phyloP scores from a whole-genome alignment of 2,888 invertebrate species.

The Chouioia cunea region DNA sequence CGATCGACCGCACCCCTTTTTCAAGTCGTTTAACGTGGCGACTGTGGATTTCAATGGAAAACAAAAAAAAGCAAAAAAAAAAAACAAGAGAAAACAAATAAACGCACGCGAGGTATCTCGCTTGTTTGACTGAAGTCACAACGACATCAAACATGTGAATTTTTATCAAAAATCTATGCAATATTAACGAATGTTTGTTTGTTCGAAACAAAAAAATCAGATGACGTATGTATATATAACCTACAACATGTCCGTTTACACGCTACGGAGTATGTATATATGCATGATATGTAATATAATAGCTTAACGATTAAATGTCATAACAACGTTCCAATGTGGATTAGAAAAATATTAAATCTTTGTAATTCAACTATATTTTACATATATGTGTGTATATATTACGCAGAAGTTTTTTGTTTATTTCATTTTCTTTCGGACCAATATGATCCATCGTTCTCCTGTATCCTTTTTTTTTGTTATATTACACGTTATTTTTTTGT shows the following conservation, averaged over 20 bases:
- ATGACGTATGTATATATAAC: too few species aligned
- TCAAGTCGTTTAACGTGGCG: too few species aligned
- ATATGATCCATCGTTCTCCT: conserved; percentile 69
- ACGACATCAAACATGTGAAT: too few species aligned
- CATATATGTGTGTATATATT: conserved; percentile 49
- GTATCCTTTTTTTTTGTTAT: neutral
- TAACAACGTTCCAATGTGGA: conserved; percentile 73
- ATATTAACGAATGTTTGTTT: too few species aligned
- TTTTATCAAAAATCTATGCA: too few species aligned
- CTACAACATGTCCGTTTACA: neutral
- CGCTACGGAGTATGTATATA: conserved; percentile 18
- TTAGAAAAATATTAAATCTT: conserved; percentile 71
- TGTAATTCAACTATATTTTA: conserved; percentile 32
- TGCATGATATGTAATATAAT: conserved; percentile 48
- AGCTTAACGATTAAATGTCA: conserved; percentile 62
- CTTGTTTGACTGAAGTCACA: too few species aligned
- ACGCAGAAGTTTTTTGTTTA: conserved; percentile 52
- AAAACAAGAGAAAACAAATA: too few species aligned
- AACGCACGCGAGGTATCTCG: too few species aligned
- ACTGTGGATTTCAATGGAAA: too few species aligned
- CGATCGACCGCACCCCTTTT: too few species aligned
- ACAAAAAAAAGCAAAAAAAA: too few species aligned
- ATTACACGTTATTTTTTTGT: conserved; percentile 7
- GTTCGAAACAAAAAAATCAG: too few species aligned
- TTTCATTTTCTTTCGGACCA: conserved; percentile 69